A percentile compares a stretch with the other conserved stretches of the same genome.
phyloP scores from a whole-genome alignment of 2,888 invertebrate genomes.

The Pemphredon lugubris region DNA sequence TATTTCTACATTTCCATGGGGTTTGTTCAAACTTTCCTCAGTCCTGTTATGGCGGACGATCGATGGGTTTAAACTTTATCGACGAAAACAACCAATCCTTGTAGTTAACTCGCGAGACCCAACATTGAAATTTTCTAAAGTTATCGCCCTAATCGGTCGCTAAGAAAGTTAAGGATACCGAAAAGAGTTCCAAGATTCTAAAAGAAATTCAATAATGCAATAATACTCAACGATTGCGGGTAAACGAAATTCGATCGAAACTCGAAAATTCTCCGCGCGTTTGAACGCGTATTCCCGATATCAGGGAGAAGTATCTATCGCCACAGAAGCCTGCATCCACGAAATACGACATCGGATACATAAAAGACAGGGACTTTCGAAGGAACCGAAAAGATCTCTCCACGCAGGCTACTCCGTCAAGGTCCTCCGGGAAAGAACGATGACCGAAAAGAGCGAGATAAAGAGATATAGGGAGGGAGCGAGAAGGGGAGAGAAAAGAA shows the following conservation, averaged over 20 bases:
- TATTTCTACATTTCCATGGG: background rate
- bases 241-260: background rate
- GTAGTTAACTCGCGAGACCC: no score
- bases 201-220: no score
- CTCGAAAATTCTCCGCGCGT: background rate
- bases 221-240: no score
- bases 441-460: slow-evolving; percentile 49
- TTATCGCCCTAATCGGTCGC: no score
- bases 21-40: no score
- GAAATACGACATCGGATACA: slow-evolving; percentile 31
- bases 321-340: slow-evolving; percentile 24
- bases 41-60: no score
- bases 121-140: no score
- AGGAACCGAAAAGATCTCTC: slow-evolving; percentile 50
- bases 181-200: no score
- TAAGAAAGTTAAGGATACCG: no score
- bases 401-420: slow-evolving; percentile 53
- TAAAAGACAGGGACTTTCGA: slow-evolving; percentile 48
- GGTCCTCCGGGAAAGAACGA: slow-evolving; percentile 59
- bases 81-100: no score
- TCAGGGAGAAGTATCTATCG: slow-evolving; percentile 14
- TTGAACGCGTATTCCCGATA: background rate
- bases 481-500: slow-evolving; percentile 19
- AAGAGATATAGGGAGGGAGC: slow-evolving; percentile 1
- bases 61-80: no score